These are phyloP conservation scores for Protaetia brevitarsis DNA, from an alignment of 1,140 invertebrate genomes.

Conservation along the genomic window DNA sequence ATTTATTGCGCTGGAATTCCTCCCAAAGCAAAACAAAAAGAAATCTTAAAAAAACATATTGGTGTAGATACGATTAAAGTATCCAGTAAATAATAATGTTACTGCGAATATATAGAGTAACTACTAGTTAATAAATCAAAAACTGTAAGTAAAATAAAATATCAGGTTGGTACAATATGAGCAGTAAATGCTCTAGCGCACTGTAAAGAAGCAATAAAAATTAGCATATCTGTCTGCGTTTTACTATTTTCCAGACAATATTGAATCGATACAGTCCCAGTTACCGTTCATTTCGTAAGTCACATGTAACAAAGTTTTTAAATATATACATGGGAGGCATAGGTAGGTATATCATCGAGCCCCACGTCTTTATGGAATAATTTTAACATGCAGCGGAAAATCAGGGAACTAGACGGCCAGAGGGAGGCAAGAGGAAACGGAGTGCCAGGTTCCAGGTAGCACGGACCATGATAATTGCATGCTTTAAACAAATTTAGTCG, in stretches of 20 bases:
- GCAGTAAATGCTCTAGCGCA: too few relatives aligned
- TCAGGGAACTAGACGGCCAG: background rate
- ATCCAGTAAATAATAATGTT: too few relatives aligned
- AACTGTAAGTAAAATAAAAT: too few relatives aligned
- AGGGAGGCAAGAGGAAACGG: background rate
- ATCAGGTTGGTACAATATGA: too few relatives aligned
- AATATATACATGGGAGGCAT: conserved; percentile 29
- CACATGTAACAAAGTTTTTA: conserved; percentile 40
- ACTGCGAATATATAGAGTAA: too few relatives aligned
- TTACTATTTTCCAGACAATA: background rate
- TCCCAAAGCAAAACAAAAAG: too few relatives aligned
- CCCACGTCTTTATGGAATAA: background rate
- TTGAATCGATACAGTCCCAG: conserved; percentile 1
- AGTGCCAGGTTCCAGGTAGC: conserved; percentile 41
- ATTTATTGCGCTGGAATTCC: too few relatives aligned
- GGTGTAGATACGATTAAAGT: too few relatives aligned
- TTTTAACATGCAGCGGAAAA: conserved; percentile 18
- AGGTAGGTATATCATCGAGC: background rate
- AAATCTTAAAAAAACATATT: too few relatives aligned
- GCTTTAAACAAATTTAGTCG: conserved; percentile 47
- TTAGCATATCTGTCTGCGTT: background rate
- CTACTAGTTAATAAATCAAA: too few relatives aligned
- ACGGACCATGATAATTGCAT: conserved; percentile 46
- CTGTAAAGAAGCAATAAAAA: background rate
- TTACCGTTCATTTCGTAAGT: conserved; percentile 30